Base-by-base conservation (phyloP, 1,140 invertebrate species). In the Papilio aristodemus region DNA sequence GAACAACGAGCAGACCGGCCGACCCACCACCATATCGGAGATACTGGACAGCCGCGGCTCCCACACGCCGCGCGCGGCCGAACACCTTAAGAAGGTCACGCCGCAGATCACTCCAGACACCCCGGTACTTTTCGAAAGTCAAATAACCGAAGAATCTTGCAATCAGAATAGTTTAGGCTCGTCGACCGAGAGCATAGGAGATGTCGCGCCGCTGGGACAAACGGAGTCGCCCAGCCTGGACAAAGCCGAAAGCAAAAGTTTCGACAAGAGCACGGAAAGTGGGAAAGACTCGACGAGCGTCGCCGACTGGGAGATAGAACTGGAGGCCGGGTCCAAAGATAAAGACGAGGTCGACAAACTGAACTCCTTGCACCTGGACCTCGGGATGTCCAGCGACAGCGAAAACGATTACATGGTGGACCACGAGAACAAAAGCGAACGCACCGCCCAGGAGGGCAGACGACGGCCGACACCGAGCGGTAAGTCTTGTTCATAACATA, bases 301-400 rank as follows among this genome's bases (percentile, higher is more conserved):
- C 36, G 92, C 92, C 7, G 92, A 93, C 69, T 93, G 93, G 93
- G 93, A 93, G 71, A 92, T 93, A 87, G 93, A 93, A 72, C 74
- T 93, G 19, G 93, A 93, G 62, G 91, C 92, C 13, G 92, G 90
- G 6, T 83, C 91, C n/a, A 91, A 92, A 67, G 80, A 80, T 13
- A 91, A 92, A 73, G 83, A 86, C 27, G 82, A 83, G 13, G 83
- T 88, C 36, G 85, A 90, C 37, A 91, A 92, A 73, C 74, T 89
- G 60, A 90, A 91, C 70, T 90, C 90, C 10, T 75, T 91, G 67
- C 86, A 90, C 68, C 69, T 92, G 67, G 91, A 92, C 71, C 75
- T 92, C 50, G 91, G 91, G 39, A 91, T 92, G 89, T 92, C 91
- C n/a, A 92, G 91, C 67, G 91, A 92, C 58, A 92, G 91, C 68